Base-by-base conservation (phyloP, 2,113 vertebrate species). In the Nibea coibor region DNA sequence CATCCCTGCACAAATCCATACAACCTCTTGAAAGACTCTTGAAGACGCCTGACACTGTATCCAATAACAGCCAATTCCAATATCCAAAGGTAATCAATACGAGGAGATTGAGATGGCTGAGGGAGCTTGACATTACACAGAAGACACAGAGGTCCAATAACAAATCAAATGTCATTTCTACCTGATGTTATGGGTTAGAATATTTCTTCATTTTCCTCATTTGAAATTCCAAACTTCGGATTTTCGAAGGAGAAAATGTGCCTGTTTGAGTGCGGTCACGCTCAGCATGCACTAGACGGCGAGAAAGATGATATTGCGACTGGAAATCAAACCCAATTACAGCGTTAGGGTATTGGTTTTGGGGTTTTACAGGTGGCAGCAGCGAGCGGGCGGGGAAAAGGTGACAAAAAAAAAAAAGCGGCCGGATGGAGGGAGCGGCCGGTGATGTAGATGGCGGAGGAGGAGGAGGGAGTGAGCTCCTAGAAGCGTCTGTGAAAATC, bases 241-340 rank as follows among this genome's bases (percentile, higher is more conserved):
- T 71, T 73, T 35, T 28, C 14, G 56, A 78, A 63, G 3, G 8
- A 16, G 31, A 43, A 43, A 53, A 72, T 50, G 26, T 70, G 54
- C 70, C 56, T 72, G 35, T 78, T 76, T 42, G 50, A 35, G 31
- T 4, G 2, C 28, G 26, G 12, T 24, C 22, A 42, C 4, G 7
- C 78, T 69, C 76, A 61, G 78, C 81, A 63, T 73, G 70, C 48
- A 28, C 6, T 31, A 61, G 57, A 72, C 58, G 56, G 70, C 28
- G 64, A 85, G 54, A 48, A 35, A 68, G 39, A 87, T 71, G 67
- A 84, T 85, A 76, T 42, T 58, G 80, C 26, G 4, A 79, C 71
- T 76, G 62, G 57, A 80, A 90, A 87, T 83, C 82, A 81, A 83
- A 91, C 74, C 71, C 81, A 93, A 87, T 92, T 88, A 84, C 81